These are phyloP conservation scores for Portevinia maculata DNA, from an alignment of 2,888 invertebrate species.

Conservation along the genomic window DNA sequence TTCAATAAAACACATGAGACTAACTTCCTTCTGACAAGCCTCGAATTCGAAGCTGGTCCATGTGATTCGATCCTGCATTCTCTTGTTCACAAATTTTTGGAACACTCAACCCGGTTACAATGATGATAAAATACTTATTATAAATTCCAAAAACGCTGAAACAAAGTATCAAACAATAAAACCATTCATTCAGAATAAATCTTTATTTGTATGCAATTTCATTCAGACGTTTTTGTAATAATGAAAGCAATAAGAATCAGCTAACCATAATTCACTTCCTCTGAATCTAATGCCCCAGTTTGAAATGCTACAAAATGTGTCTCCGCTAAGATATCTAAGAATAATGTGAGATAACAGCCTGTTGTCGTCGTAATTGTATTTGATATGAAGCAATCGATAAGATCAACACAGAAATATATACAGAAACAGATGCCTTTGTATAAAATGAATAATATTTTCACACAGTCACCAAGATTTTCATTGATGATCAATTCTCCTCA, in stretches of 20 bases:
- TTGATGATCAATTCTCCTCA: slow-evolving; percentile 51
- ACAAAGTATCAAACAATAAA: slow-evolving; percentile 44
- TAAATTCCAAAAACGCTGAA: slow-evolving; percentile 6
- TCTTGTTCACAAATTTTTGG: neutral
- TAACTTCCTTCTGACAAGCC: no score
- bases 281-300: slow-evolving; percentile 61
- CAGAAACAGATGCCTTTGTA: slow-evolving; percentile 1
- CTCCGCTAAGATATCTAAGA: slow-evolving; percentile 62
- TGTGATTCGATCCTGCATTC: no score
- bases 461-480: slow-evolving; percentile 65
- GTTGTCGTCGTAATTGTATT: slow-evolving; percentile 27
- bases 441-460: slow-evolving; percentile 39
- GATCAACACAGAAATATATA: slow-evolving; percentile 5
- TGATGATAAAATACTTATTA: neutral
- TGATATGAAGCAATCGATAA: slow-evolving; percentile 49
- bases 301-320: slow-evolving; percentile 59
- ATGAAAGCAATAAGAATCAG: slow-evolving; percentile 59
- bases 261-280: slow-evolving; percentile 45
- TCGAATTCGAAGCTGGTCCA: no score
- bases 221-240: slow-evolving; percentile 29
- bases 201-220: slow-evolving; percentile 39
- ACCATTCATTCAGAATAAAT: slow-evolving; percentile 24
- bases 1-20: no score
- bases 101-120: neutral
- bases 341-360: slow-evolving; percentile 69